Evolutionary conservation across 2,888 invertebrate genomes (phyloP), one percentile per base, ranked within the genome.

Genomic region (Euclidia mi): DNA sequence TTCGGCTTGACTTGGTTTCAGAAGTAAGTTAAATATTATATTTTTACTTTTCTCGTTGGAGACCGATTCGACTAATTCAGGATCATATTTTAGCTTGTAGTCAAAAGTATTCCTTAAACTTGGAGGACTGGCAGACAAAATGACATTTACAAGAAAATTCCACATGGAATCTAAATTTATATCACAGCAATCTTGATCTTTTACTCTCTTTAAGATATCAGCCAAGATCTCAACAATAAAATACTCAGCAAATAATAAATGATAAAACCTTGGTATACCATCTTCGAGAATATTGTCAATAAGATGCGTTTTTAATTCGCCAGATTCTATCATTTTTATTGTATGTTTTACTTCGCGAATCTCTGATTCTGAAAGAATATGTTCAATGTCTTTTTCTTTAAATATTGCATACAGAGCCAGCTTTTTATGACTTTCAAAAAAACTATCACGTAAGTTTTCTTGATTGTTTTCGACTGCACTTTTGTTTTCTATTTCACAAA

Each of bases 201-300:
- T 12, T 0, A 58, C 0, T 6, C 37, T 6, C 48, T 74, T 75
- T 6, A 78, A 20, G 1, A 73, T 0, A 35, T 82, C 78, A 2
- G 67, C 45, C 0, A 70, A 43, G 7, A 53, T 65, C 68, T 84
- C 82, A 32, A 78, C 52, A 11, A 71, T 31, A 48, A 78, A 84
- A 52, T 81, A 82, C 55, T 84, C 84, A 1, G 82, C 82, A 55
- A 82, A 82, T 25, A 81, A 34, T 2, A 76, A 28, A 31, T 84
- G 80, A 9, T 77, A 76, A 43, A 81, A 82, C 48, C 68, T 71
- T 6, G 84, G 83, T 11, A 78, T 51, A n/a, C 65, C 72, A 14
- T 82, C 53, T 0, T 82, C 61, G 0, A 83, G 75, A 67, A 25
- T n/a, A n/a, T n/a, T n/a, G n/a, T 79, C 71, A 34, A 83, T 62